Conservation (phyloP, 2,888 invertebrate species). For the Thysanoteuthis rhombus region DNA sequence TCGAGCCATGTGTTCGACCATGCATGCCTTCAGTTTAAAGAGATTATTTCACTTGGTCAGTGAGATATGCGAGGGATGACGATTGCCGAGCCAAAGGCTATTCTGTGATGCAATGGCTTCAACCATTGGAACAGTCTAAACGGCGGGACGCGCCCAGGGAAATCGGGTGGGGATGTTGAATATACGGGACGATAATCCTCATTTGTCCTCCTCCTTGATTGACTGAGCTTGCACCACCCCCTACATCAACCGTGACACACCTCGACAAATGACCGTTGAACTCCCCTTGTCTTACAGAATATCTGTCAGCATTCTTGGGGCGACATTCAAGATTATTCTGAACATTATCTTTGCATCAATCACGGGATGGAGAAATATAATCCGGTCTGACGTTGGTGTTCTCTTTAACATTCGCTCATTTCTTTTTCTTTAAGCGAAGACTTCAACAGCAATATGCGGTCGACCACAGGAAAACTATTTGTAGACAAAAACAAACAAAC, state of each 20-base stretch:
- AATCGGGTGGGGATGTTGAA: background rate
- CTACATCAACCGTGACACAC: background rate
- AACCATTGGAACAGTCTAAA: background rate
- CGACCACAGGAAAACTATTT: too few species aligned
- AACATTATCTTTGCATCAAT: background rate
- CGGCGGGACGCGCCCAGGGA: background rate
- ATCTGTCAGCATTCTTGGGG: background rate
- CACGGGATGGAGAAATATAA: background rate
- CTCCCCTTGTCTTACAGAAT: background rate
- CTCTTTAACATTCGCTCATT: background rate
- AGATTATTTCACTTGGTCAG: constrained; percentile 12
- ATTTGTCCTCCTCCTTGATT: background rate
- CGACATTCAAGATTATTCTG: background rate
- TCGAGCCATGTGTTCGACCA: too few species aligned
- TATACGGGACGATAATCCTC: background rate
- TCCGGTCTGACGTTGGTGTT: background rate
- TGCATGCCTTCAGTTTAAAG: background rate
- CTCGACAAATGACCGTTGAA: background rate
- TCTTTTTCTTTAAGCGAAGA: background rate
- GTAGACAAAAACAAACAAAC: too few species aligned
- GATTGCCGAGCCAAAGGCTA: background rate
- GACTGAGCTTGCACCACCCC: background rate
- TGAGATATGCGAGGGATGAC: background rate
- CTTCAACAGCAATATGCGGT: too few species aligned
- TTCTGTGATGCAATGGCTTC: background rate